phyloP scores from a whole-genome alignment of 2,113 vertebrate genomes.

The Nothoprocta perdicaria region DNA sequence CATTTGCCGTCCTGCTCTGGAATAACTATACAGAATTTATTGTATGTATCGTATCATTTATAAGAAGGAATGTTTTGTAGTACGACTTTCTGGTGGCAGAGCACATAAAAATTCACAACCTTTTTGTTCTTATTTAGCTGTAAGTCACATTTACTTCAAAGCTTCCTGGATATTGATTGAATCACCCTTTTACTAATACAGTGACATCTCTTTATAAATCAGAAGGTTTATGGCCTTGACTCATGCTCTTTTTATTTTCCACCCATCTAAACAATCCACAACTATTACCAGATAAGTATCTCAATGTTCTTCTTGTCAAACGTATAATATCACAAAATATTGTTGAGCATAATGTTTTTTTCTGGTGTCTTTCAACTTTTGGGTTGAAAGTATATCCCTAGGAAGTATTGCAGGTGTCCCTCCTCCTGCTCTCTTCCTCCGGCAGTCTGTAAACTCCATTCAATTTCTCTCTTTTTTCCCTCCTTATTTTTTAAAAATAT shows the following conservation, averaged over 20 bases:
- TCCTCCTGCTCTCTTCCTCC: not conserved
- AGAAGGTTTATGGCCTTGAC: slow-evolving; percentile 47
- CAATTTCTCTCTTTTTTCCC: not conserved
- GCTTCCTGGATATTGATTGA: slow-evolving; percentile 47
- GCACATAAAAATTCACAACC: not conserved
- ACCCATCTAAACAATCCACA: slow-evolving; percentile 31
- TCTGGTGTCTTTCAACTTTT: not conserved
- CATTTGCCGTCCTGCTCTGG: slow-evolving; percentile 14
- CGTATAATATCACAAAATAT: slow-evolving; percentile 25
- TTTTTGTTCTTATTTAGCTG: slow-evolving; percentile 45
- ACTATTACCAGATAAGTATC: slow-evolving; percentile 54
- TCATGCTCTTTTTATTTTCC: slow-evolving; percentile 49
- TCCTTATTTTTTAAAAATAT: not conserved
- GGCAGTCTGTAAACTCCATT: not conserved
- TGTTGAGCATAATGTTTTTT: slow-evolving; percentile 7
- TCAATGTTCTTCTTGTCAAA: slow-evolving; percentile 57
- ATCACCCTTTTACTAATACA: slow-evolving; percentile 60
- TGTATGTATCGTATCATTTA: not conserved
- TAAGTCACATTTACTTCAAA: slow-evolving; percentile 39
- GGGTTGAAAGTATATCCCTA: not conserved
- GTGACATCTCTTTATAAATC: slow-evolving; percentile 51
- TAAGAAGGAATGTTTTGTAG: not conserved
- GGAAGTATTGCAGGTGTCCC: not conserved
- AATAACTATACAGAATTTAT: slow-evolving; percentile 37
- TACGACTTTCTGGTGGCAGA: not conserved